A percentile compares a stretch with the other conserved stretches of the same genome.
These are phyloP conservation scores for Zaprionus ghesquierei DNA, from an alignment of 1,140 invertebrate genomes.

Conservation along the genomic window DNA sequence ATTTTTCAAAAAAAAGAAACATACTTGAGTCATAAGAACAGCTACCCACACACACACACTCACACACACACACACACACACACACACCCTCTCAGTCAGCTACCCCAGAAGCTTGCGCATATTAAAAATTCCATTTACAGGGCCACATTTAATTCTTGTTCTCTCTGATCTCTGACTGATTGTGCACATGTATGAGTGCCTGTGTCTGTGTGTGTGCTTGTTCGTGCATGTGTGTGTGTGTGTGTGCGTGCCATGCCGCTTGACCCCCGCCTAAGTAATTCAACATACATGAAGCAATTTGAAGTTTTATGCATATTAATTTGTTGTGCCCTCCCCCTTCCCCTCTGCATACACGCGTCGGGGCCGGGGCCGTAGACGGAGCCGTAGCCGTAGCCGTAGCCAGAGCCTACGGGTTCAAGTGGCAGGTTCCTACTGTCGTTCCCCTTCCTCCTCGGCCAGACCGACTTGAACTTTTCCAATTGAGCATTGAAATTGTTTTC, in stretches of 20 bases:
- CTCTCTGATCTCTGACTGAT: constrained; percentile 20
- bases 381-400: not conserved
- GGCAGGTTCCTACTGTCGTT: constrained; percentile 34
- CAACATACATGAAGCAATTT: constrained; percentile 20
- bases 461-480: constrained; percentile 66
- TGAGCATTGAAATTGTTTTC: constrained; percentile 71
- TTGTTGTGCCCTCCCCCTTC: no score
- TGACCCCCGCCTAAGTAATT: constrained; percentile 29
- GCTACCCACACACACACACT: not conserved
- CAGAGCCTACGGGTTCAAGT: constrained; percentile 52
- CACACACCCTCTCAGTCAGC: no score
- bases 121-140: constrained; percentile 6
- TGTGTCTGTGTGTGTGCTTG: not conserved
- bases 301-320: constrained; percentile 45
- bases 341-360: not conserved
- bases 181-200: not conserved
- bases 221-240: not conserved
- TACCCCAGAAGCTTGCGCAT: not conserved
- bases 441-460: not conserved
- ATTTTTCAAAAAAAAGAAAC: not conserved
- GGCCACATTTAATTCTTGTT: constrained; percentile 1
- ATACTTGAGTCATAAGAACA: not conserved
- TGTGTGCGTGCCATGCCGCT: not conserved
- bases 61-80: not conserved
- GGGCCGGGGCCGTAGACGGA: not conserved